Evolutionary conservation across 2,113 vertebrate genomes (phyloP).

Genomic region (Malurus alboscapulatus): DNA sequence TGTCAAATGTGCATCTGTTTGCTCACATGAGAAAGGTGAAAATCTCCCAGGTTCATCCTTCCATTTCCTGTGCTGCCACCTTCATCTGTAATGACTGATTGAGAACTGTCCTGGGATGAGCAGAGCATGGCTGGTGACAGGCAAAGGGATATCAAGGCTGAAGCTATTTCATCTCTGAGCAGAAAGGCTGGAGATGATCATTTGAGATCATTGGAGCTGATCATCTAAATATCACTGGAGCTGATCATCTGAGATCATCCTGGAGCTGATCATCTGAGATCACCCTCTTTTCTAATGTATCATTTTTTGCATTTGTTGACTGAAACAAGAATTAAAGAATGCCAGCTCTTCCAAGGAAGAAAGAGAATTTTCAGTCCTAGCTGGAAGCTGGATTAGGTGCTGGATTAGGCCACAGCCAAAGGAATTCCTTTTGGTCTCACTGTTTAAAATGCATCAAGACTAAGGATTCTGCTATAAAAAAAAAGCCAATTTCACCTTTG

Average conservation of each 20-base stretch:
- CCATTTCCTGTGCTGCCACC: background rate
- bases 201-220: background rate
- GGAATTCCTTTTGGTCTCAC: background rate
- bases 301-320: background rate
- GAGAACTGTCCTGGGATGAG: background rate
- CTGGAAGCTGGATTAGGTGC: background rate
- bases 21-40: background rate
- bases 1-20: background rate
- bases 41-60: background rate
- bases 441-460: background rate
- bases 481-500: background rate
- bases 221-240: too few species aligned
- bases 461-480: background rate
- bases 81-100: background rate
- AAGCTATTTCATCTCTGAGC: background rate
- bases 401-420: rapidly evolving
- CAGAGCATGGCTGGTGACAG: background rate
- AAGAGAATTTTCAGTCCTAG: background rate
- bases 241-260: background rate
- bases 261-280: background rate
- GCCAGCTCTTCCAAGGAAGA: background rate
- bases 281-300: background rate
- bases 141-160: background rate
- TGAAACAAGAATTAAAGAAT: background rate
- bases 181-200: background rate